Base-by-base conservation (phyloP, 2,888 invertebrate species). In the Ophioninae sp. region DNA sequence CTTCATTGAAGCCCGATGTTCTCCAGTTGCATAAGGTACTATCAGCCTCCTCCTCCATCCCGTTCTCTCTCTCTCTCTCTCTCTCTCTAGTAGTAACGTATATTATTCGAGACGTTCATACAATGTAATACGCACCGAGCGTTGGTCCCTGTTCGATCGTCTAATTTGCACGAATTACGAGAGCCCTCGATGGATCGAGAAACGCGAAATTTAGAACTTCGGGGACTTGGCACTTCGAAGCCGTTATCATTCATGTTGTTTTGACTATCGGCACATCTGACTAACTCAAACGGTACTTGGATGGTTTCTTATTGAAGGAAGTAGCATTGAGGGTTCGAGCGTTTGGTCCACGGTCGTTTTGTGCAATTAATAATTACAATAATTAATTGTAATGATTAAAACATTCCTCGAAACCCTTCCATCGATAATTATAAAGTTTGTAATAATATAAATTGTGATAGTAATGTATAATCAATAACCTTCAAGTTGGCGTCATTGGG, bases 1-100 rank as follows among this genome's bases (percentile, higher is more conserved):
- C 89, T 88, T 90, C 91, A 91, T 91, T 90, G 88, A 86, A 88
- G 87, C 86, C 81, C 67, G 71, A 77, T 77, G 30, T 69, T 68
- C 61, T 22, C 71, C 58, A 64, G 67, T 20, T 30, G 79, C 79
- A 73, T 51, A 51, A 51, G 51, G 51, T 51, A 51, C 51, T 51
- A 51, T 51, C 51, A 20, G 9, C 41, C 37, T 65, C 41, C 20
- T 9, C 39, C 39, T 65, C 13, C 13, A 6, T 13, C 6, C 63
- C 17, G 30, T 6, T 3, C 30, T 20, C 63, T 5, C 30, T 30
- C 63, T 17, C 10, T 63, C 63, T 6, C 63, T 23, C 23, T 23
- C 2, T 23, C 63, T 56, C 41, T 76, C 67, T 58, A 59, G 59
- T 0, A 9, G 30, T 9, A 61, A 13, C 58, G 23, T 67, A 39